Evolutionary conservation across 1,140 invertebrate genomes (phyloP).

Genomic region (Trissolcus basalis): DNA sequence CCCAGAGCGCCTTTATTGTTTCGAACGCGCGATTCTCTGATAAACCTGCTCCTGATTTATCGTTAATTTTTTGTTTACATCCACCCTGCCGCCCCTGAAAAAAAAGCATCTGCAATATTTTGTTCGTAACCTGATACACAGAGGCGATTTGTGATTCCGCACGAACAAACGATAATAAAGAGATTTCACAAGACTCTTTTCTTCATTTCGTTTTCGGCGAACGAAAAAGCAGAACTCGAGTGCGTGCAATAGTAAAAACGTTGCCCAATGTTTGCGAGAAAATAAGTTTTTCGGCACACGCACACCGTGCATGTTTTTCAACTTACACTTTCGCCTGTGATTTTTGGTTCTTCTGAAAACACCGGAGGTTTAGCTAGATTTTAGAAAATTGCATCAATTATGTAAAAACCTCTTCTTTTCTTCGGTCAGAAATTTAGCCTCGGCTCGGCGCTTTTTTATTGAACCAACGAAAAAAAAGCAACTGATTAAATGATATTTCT

Average conservation of each 20-base stretch:
- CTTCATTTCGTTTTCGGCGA: background rate
- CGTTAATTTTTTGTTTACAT: slow-evolving; percentile 57
- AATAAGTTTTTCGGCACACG: no score
- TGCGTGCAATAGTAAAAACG: background rate
- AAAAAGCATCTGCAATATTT: slow-evolving; percentile 51
- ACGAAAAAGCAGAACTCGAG: background rate
- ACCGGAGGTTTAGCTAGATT: no score
- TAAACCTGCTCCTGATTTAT: slow-evolving; percentile 44
- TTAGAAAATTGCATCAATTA: no score
- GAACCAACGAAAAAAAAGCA: no score
- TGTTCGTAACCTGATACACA: slow-evolving; percentile 43
- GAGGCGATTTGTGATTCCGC: slow-evolving; percentile 21
- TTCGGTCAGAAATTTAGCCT: no score
- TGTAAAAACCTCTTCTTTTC: no score
- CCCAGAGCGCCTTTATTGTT: slow-evolving; percentile 21
- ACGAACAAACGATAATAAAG: slow-evolving; percentile 35
- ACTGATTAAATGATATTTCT: no score
- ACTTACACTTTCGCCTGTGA: no score
- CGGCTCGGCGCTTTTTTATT: no score
- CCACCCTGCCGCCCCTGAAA: slow-evolving; percentile 9
- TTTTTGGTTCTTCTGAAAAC: no score
- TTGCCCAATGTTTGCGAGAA: no score
- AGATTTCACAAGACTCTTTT: slow-evolving; percentile 22
- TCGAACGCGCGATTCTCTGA: slow-evolving; percentile 22
- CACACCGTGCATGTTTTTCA: no score